Percentiles rank a stretch among this genome's conserved stretches.
Conservation (phyloP, 2,797 vertebrate genomes). For the Zenarchopterus dispar region DNA sequence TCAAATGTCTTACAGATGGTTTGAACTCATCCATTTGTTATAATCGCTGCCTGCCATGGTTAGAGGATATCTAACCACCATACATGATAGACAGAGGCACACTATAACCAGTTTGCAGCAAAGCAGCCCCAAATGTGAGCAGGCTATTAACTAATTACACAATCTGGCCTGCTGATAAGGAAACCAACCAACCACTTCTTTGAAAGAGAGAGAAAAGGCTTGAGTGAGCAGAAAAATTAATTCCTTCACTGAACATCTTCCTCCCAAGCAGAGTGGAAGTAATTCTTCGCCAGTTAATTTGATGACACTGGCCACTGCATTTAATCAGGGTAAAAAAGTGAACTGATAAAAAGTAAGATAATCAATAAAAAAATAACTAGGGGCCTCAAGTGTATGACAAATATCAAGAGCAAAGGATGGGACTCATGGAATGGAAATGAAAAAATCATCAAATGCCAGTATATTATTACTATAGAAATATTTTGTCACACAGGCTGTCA, state of each 20-base stretch:
- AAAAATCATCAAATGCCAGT: slow-evolving; percentile 9
- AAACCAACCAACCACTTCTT: slow-evolving; percentile 37
- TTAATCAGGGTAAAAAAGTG: slow-evolving; percentile 18
- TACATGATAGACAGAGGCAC: slow-evolving; percentile 64
- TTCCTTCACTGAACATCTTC: slow-evolving; percentile 44
- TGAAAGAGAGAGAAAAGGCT: slow-evolving; percentile 18
- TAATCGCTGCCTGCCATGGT: slow-evolving; percentile 72
- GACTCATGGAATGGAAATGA: neutral
- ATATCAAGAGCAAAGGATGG: neutral
- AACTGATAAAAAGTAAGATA: slow-evolving; percentile 14
- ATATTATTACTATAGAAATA: neutral
- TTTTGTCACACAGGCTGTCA: no score
- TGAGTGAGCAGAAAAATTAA: slow-evolving; percentile 34
- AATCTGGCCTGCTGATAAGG: slow-evolving; percentile 46
- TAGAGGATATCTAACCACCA: slow-evolving; percentile 72
- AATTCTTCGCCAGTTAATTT: slow-evolving; percentile 44
- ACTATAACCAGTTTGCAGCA: slow-evolving; percentile 69
- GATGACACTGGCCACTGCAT: slow-evolving; percentile 35
- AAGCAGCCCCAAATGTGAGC: slow-evolving; percentile 37
- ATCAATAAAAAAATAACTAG: slow-evolving; percentile 12
- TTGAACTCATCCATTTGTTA: slow-evolving; percentile 86
- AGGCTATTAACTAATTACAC: slow-evolving; percentile 52
- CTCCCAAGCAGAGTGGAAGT: slow-evolving; percentile 48
- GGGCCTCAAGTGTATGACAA: neutral
- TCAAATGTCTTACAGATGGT: slow-evolving; percentile 85